Base-by-base conservation (phyloP, 2,888 invertebrate species). In the Melangyna quadrimaculata region DNA sequence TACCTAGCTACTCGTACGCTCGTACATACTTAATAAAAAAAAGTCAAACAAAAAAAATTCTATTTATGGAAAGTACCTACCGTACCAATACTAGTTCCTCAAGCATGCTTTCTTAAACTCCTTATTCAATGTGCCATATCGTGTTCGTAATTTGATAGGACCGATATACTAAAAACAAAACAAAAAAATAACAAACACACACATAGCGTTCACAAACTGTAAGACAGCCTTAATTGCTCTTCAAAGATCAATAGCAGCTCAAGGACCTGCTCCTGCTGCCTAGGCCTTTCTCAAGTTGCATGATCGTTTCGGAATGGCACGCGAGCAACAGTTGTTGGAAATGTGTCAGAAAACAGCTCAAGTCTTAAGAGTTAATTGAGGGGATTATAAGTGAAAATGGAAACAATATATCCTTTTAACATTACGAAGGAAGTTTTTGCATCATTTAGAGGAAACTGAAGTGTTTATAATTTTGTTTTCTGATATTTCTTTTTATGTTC, bases 251-350 rank as follows among this genome's bases (percentile, higher is more conserved):
- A 72, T n/a, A 55, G 48, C 69, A 65, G 24, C 12, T 37, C 59
- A 32, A 65, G 40, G 78, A 77, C 67, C 80, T 73, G 70, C 80
- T 78, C 67, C 80, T 73, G 70, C 80, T 78, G 69, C 77, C 22
- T 27, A 53, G 48, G 43, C 57, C 72, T 77, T 83, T 77, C 74
- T 80, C 79, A 78, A 82, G 72, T 84, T 84, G 81, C 87, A 80
- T 87, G 87, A 87, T 88, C 75, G 65, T 51, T 78, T n/a, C n/a
- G 45, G 67, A 75, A 81, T 81, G 88, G 88, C 88, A 88, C 88
- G 88, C 88, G 88, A 88, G 83, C 87, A 88, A 87, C 88, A 88
- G 88, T 88, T 88, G 88, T 83, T 86, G 74, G 87, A 88, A 87
- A 87, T 81, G 77, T 87, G 87, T 78, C 78, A 75, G 83, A 74